Evolutionary conservation across 2,113 vertebrate species (phyloP), one percentile per base, ranked within the genome.

Genomic region (Castor canadensis): DNA sequence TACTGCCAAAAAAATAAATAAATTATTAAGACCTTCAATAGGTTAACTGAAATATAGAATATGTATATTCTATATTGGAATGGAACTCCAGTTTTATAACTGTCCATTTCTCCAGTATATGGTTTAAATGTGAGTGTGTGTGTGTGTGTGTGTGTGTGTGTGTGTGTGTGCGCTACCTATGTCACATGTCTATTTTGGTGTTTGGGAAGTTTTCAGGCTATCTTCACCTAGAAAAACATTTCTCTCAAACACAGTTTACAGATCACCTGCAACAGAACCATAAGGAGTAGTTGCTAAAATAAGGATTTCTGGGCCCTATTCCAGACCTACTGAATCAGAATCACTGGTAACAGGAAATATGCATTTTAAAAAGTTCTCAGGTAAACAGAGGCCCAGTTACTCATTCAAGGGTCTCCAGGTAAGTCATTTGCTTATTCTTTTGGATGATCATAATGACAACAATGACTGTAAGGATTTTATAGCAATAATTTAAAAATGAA

Each of bases 401-500:
- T n/a, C 80, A 80, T 49, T 93, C 22, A 64, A 67, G 94, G 77
- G 17, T 93, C 43, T 45, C 73, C n/a, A 52, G 28, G 77, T 87
- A 72, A 40, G 1, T 45, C 17, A 89, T 52, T 89, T 13, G 45
- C 47, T 87, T 22, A 73, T 84, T 87, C 64, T 80, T 79, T 86
- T 82, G 32, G 32, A 71, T 84, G 28, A 69, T 32, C 20, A 60
- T 52, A 69, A 86, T 38, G 22, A 84, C 17, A 83, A 84, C 17
- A 83, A 24, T 38, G 17, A 87, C 5, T 54, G 4, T 9, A 85
- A 91, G 19, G 45, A 85, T 69, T 92, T 77, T 87, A 83, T 0
- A 66, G 35, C 45, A 91, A 89, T 85, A 73, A 86, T 88, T 96
- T 89, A 7, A 66, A 95, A 93, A 71, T 75, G 8, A 96, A 80